Base-by-base conservation (phyloP, 2,797 vertebrate genomes). In the Xyrichtys novacula region DNA sequence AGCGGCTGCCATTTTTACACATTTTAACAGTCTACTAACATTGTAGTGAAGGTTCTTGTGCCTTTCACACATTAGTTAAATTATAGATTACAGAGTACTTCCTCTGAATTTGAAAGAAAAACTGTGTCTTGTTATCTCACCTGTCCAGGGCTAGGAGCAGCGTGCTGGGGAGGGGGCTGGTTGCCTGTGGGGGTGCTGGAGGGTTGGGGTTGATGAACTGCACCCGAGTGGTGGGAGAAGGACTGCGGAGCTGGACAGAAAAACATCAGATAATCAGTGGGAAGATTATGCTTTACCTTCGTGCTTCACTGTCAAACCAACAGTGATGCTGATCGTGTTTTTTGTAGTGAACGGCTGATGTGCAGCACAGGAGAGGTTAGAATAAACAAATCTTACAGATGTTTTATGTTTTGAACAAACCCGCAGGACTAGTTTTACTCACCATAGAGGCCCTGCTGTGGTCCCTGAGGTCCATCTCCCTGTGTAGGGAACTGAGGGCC, bases 71-170 rank as follows among this genome's bases (percentile, higher is more conserved):
- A 12, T 34, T 34, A 34, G 32, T 34, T 34, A 11, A 34, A 34
- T 34, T 34, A 34, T 34, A 11, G 11, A 34, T 34, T 34, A 19
- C 1, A 31, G 7, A 10, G 46, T 20, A 2, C 28, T 0, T 4
- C 19, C 15, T 20, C 1, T 15, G 6, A 46, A 31, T 15, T 3
- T 17, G 38, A 20, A 42, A 31, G 1, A 12, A 2, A 6, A 20
- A 32, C 28, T 28, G 6, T 43, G 19, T 49, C 5, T 38, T 12
- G 9, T 11, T 10, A 1, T 42, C 22, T 74, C 74, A 97, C 96
- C 96, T 97, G 96, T 92, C 96, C 96, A 6, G 96, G 96, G 85
- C 96, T 98, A 26, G 96, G 96, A 38, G 96, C 95, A 7, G 95
- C 90, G 47, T 98, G 96, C 88, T 98, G 96, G 34, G 94, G 95